A percentile compares a stretch with the other conserved stretches of the same genome.
Conservation (phyloP, 2,113 vertebrate species). For the Chascanopsetta lugubris region DNA sequence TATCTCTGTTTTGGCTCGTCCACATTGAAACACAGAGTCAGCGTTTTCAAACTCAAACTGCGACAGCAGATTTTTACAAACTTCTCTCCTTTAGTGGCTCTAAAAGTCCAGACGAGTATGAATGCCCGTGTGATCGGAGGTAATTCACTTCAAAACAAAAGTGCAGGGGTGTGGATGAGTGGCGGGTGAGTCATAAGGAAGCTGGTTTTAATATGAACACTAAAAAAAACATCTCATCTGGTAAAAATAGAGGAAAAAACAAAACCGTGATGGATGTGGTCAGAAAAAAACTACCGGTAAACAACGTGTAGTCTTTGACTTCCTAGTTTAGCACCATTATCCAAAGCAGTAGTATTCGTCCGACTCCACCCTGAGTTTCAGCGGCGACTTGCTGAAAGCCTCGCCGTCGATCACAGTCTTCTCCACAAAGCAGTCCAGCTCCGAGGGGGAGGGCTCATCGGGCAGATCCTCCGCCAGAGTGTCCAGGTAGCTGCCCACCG, state of each 20-base stretch:
- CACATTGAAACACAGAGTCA: no score
- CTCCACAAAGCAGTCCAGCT: conserved; percentile 87
- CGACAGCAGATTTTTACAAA: no score
- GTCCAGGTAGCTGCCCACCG: conserved; percentile 96
- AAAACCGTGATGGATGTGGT: conserved; percentile 10
- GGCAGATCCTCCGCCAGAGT: conserved; percentile 90
- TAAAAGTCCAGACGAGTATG: no score
- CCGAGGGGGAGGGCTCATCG: conserved; percentile 86
- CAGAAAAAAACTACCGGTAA: not conserved
- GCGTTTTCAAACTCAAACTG: no score
- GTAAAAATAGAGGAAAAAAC: not conserved
- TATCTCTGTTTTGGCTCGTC: no score
- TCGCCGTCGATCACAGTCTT: conserved; percentile 81
- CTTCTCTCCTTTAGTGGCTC: no score
- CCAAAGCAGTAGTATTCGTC: conserved; percentile 97
- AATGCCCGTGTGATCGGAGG: no score
- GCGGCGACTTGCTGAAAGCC: conserved; percentile 74
- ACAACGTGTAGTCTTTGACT: conserved; percentile 24
- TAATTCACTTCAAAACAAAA: no score
- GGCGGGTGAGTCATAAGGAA: conserved; percentile 21
- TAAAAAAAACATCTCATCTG: conserved; percentile 10
- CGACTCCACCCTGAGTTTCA: conserved; percentile 84
- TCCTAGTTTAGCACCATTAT: conserved; percentile 58
- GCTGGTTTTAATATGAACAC: conserved; percentile 26
- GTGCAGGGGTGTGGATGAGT: not conserved